Percentiles rank a stretch among this genome's conserved stretches.
Conservation (phyloP, 2,888 invertebrate species). For the Acanthosepion lycidas region DNA sequence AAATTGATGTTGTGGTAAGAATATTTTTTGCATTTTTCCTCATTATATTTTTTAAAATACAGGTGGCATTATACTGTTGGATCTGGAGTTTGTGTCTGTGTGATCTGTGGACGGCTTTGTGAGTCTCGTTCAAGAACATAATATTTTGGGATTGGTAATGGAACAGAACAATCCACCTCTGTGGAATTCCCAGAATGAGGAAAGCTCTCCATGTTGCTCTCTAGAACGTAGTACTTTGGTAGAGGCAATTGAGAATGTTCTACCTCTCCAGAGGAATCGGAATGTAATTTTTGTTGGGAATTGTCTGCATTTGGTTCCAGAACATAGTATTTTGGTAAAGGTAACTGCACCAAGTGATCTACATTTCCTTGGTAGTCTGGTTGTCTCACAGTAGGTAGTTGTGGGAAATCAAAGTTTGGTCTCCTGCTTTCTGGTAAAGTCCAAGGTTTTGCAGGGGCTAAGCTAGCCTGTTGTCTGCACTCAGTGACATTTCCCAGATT, state of each 20-base stretch:
- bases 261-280: neutral
- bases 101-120: neutral
- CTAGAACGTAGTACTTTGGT: neutral
- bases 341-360: neutral
- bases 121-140: slow-evolving; percentile 23
- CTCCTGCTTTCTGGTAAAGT: slow-evolving; percentile 11
- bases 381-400: neutral
- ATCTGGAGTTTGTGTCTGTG: neutral
- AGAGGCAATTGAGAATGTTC: slow-evolving; percentile 4
- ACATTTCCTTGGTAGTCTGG: slow-evolving; percentile 16
- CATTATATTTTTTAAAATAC: neutral
- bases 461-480: neutral
- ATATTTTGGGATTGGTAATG: neutral
- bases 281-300: neutral
- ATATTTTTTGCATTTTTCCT: neutral
- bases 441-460: slow-evolving; percentile 33
- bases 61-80: neutral
- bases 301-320: neutral
- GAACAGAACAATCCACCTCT: neutral
- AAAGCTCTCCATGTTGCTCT: neutral
- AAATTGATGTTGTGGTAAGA: neutral
- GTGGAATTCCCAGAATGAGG: neutral
- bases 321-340: neutral
- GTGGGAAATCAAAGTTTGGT: slow-evolving; percentile 15
- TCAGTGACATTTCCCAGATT: neutral